phyloP scores from a whole-genome alignment of 35 echinoderm and acorn worm species.

The Apostichopus japonicus region DNA sequence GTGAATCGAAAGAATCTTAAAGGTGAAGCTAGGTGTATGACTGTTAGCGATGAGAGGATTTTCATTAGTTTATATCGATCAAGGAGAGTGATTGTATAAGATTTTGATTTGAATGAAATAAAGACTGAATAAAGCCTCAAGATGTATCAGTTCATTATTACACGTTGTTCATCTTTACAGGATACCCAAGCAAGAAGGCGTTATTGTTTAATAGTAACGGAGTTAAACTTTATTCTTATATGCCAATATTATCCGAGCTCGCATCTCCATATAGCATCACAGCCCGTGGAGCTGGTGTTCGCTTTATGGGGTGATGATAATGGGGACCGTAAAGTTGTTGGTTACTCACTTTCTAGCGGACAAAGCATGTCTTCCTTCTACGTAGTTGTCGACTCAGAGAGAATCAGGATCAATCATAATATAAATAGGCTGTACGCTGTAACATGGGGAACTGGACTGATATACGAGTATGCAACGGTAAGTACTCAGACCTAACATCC shows the following conservation, averaged over 20 bases:
- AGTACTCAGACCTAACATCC: background rate
- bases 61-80: background rate
- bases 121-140: background rate
- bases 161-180: background rate
- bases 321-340: background rate
- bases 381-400: background rate
- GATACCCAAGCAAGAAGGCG: background rate
- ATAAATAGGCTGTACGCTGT: background rate
- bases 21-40: background rate
- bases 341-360: background rate
- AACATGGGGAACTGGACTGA: background rate
- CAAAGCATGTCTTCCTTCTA: background rate
- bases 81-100: background rate
- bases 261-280: background rate
- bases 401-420: conserved; percentile 35
- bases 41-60: background rate
- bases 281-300: background rate
- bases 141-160: background rate
- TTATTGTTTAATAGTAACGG: background rate
- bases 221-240: background rate
- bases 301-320: background rate
- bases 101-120: background rate
- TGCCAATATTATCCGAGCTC: background rate
- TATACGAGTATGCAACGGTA: conserved; percentile 19
- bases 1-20: background rate